Conservation (phyloP, 2,113 vertebrate species). For the Deroptyus accipitrinus region DNA sequence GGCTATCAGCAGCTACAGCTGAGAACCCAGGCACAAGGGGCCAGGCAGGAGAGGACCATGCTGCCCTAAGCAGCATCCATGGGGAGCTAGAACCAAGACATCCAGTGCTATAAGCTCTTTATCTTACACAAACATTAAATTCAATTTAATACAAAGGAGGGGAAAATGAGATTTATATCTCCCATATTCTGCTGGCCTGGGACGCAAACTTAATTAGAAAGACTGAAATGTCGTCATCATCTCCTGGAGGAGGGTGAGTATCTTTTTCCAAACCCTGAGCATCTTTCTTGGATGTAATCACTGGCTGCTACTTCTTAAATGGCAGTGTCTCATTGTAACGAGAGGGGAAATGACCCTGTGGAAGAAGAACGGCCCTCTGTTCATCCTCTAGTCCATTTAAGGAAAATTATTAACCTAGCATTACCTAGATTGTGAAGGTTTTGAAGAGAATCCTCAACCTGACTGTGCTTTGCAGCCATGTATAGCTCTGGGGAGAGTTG, state of each 20-base stretch:
- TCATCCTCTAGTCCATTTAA: neutral
- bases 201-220: conserved; percentile 43
- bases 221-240: conserved; percentile 54
- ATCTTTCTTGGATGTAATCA: neutral
- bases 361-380: neutral
- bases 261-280: neutral
- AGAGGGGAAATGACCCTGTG: neutral
- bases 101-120: neutral
- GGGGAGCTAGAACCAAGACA: neutral
- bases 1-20: neutral
- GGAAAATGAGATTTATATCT: conserved; percentile 22
- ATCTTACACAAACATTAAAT: conserved; percentile 31
- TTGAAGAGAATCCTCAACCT: neutral
- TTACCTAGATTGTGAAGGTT: neutral
- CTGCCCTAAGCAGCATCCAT: neutral
- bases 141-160: conserved; percentile 13
- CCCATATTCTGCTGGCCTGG: conserved; percentile 13
- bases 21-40: neutral
- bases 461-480: neutral
- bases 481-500: neutral
- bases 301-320: neutral
- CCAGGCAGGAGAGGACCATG: neutral
- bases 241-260: conserved; percentile 18
- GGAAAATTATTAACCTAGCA: neutral
- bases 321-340: neutral